A percentile compares a stretch with the other conserved stretches of the same genome.
Conservation (phyloP, 2,113 vertebrate genomes). For the Alexandromys fortis region DNA sequence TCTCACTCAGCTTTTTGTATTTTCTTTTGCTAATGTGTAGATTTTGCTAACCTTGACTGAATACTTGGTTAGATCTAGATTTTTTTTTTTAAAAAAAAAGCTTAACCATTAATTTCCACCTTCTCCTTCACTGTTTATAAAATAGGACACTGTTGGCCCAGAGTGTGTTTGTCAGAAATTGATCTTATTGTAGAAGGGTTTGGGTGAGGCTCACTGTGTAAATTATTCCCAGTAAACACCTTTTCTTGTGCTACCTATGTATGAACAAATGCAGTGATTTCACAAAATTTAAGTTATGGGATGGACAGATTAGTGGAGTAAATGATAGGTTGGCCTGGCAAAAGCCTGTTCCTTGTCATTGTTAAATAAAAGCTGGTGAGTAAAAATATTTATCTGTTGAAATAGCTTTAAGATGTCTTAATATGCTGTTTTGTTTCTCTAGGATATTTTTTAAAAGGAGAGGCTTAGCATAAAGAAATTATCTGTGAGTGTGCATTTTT, state of each 20-base stretch:
- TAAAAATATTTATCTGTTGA: conserved; percentile 48
- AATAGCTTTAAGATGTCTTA: conserved; percentile 57
- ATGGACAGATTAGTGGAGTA: conserved; percentile 26
- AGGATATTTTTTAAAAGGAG: conserved; percentile 42
- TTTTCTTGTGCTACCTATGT: conserved; percentile 6
- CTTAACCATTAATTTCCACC: not conserved
- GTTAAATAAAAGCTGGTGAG: conserved; percentile 28
- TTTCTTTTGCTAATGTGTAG: conserved; percentile 8
- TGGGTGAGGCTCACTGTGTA: not conserved
- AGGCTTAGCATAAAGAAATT: conserved; percentile 39
- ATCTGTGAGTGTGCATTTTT: conserved; percentile 50
- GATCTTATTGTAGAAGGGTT: conserved; percentile 15
- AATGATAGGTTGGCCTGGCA: conserved; percentile 15
- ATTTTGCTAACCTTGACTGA: conserved; percentile 47
- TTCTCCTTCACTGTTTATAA: conserved; percentile 29
- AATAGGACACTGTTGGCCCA: not conserved
- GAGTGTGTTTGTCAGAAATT: conserved; percentile 24
- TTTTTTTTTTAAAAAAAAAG: not conserved
- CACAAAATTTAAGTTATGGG: conserved; percentile 47
- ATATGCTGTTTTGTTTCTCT: not conserved
- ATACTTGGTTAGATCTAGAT: conserved; percentile 32
- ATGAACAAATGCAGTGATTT: conserved; percentile 45
- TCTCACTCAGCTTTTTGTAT: not conserved
- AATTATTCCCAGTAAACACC: conserved; percentile 35
- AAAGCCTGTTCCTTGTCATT: conserved; percentile 63